phyloP scores from a whole-genome alignment of 1,140 invertebrate species.

The Centruroides sculpturatus region DNA sequence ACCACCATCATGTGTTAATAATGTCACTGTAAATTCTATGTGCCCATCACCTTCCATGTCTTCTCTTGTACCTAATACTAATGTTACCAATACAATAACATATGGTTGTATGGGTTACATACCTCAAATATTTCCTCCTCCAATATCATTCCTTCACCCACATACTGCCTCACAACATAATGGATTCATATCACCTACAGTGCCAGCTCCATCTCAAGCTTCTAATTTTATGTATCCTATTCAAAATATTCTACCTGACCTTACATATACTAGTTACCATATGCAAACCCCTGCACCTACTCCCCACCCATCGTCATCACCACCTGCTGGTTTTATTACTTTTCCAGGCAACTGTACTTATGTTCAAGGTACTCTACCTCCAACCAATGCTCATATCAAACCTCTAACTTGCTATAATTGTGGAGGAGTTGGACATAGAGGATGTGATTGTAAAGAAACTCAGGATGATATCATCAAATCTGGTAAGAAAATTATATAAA shows the following conservation, averaged over 20 bases:
- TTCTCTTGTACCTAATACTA: slow-evolving; percentile 1
- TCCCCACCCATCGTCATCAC: too few relatives aligned
- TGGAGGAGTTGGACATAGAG: slow-evolving; percentile 56
- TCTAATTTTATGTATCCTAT: too few relatives aligned
- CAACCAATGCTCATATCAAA: slow-evolving; percentile 7
- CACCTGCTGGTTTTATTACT: too few relatives aligned
- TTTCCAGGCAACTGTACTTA: too few relatives aligned
- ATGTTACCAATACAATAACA: not conserved
- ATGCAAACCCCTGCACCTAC: too few relatives aligned
- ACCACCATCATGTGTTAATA: too few relatives aligned
- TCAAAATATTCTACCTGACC: too few relatives aligned
- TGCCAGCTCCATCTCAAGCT: not conserved
- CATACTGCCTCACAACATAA: slow-evolving; percentile 4
- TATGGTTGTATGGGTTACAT: not conserved
- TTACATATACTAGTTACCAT: too few relatives aligned
- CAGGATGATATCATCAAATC: slow-evolving; percentile 48
- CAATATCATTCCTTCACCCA: slow-evolving; percentile 8
- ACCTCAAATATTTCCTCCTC: slow-evolving; percentile 10
- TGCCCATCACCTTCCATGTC: slow-evolving; percentile 5
- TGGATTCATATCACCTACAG: slow-evolving; percentile 10
- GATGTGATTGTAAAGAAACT: slow-evolving; percentile 66
- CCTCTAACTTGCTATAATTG: slow-evolving; percentile 51
- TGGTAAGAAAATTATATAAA: too few relatives aligned
- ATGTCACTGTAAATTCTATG: too few relatives aligned
- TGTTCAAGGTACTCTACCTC: too few relatives aligned